Evolutionary conservation across 2,888 invertebrate species (phyloP).

Genomic region (Luperina nickerlii): DNA sequence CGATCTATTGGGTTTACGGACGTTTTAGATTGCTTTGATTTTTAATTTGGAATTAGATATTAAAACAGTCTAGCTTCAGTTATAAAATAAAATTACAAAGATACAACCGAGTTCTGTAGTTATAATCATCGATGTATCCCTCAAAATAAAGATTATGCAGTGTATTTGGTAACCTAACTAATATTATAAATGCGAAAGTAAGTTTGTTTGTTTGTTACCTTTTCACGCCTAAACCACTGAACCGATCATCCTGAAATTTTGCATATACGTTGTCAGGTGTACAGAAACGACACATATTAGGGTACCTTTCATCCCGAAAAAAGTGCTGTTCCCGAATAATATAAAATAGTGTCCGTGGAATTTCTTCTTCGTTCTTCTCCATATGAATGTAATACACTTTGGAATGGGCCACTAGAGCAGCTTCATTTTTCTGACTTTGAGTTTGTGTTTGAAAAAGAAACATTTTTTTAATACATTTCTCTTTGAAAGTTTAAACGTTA

Average conservation of each 20-base stretch:
- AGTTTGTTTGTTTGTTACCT: too few relatives aligned
- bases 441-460: neutral
- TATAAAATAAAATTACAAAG: neutral
- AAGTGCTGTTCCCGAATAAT: neutral
- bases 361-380: neutral
- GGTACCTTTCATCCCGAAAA: too few relatives aligned
- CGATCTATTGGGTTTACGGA: constrained; percentile 30
- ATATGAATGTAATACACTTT: neutral
- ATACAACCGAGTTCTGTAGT: neutral
- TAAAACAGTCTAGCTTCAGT: neutral
- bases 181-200: too few relatives aligned
- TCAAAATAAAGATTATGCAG: neutral
- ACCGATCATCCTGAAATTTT: too few relatives aligned
- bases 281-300: too few relatives aligned
- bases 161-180: neutral
- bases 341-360: neutral
- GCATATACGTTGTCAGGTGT: too few relatives aligned
- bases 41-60: constrained; percentile 30
- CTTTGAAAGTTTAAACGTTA: neutral
- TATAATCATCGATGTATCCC: neutral
- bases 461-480: neutral
- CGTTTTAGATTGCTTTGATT: constrained; percentile 8
- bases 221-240: too few relatives aligned
- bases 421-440: neutral
- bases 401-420: neutral